Percentiles rank a stretch among this genome's conserved stretches.
phyloP scores from a whole-genome alignment of 2,888 invertebrate genomes.

The Taphrorychus bicolor region DNA sequence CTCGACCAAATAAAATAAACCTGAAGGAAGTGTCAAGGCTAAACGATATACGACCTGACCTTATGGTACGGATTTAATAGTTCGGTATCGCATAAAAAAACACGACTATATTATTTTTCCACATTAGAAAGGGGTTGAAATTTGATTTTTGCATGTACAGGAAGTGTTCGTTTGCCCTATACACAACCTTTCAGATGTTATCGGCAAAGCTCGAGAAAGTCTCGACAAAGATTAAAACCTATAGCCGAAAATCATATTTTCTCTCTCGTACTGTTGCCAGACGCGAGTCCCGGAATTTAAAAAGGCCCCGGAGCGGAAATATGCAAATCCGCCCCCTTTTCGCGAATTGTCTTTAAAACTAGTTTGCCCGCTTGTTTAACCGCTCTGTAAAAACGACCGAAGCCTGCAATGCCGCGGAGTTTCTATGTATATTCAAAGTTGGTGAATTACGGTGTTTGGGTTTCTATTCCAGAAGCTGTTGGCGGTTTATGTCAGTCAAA shows the following conservation, averaged over 20 bases:
- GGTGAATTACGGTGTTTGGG: no score
- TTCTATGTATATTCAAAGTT: background rate
- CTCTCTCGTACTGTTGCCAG: slow-evolving; percentile 19
- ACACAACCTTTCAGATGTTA: background rate
- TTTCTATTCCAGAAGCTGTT: no score
- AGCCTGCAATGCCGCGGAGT: background rate
- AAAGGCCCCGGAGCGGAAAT: slow-evolving; percentile 23
- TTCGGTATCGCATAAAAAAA: background rate
- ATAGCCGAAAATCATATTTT: slow-evolving; percentile 30
- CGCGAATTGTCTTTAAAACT: slow-evolving; percentile 20
- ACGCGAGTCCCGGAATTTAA: slow-evolving; percentile 28
- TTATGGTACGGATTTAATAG: background rate
- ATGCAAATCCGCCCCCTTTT: slow-evolving; percentile 29
- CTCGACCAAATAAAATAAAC: background rate
- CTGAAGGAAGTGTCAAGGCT: background rate
- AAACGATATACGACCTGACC: background rate
- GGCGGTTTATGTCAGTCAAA: no score
- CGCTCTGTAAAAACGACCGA: background rate
- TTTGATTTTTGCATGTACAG: slow-evolving; percentile 23
- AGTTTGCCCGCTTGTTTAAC: background rate
- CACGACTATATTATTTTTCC: no score
- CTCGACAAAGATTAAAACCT: slow-evolving; percentile 11
- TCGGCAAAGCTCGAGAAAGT: no score
- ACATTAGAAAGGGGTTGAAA: no score
- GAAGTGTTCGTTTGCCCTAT: slow-evolving; percentile 17